These are phyloP conservation scores for Geodia barretti DNA, from an alignment of 37 sponge, comb jelly and placozoan species.

Conservation along the genomic window DNA sequence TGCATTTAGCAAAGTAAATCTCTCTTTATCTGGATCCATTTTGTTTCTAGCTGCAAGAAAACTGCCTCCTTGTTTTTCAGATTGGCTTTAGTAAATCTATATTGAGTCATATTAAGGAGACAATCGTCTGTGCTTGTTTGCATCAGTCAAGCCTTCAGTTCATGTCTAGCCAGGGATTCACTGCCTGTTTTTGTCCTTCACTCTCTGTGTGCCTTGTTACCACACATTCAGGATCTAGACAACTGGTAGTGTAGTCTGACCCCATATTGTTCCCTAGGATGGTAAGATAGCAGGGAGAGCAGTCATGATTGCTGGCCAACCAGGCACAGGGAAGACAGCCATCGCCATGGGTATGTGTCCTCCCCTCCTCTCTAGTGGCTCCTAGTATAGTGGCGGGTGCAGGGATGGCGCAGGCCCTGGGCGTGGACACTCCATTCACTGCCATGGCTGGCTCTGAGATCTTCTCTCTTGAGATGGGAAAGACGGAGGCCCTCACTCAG, in stretches of 20 bases:
- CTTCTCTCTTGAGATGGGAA: conserved; percentile 96
- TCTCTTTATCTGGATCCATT: too few relatives aligned
- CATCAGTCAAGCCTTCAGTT: too few relatives aligned
- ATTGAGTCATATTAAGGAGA: too few relatives aligned
- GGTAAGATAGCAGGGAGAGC: conserved; percentile 98
- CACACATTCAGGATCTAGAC: not conserved
- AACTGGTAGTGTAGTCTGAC: not conserved
- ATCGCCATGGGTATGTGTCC: conserved; percentile 92
- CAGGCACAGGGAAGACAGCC: conserved; percentile 96
- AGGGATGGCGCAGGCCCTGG: conserved; percentile 98
- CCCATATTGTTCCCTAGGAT: conserved; percentile 39
- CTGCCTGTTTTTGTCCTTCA: not conserved
- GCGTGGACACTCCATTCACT: conserved; percentile 94
- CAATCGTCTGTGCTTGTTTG: too few relatives aligned
- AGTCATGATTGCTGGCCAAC: conserved; percentile 92
- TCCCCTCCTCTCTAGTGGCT: not conserved
- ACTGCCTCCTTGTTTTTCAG: too few relatives aligned
- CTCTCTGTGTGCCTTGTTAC: not conserved
- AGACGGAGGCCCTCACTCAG: conserved; percentile 96
- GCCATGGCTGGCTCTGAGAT: conserved; percentile 93
- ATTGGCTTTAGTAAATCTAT: too few relatives aligned
- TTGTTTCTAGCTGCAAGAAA: too few relatives aligned
- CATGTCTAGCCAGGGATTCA: not conserved
- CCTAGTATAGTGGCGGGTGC: not conserved
- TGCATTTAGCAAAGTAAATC: too few relatives aligned